Evolutionary conservation across 2,888 invertebrate species (phyloP).

Genomic region (Tinea trinotella): DNA sequence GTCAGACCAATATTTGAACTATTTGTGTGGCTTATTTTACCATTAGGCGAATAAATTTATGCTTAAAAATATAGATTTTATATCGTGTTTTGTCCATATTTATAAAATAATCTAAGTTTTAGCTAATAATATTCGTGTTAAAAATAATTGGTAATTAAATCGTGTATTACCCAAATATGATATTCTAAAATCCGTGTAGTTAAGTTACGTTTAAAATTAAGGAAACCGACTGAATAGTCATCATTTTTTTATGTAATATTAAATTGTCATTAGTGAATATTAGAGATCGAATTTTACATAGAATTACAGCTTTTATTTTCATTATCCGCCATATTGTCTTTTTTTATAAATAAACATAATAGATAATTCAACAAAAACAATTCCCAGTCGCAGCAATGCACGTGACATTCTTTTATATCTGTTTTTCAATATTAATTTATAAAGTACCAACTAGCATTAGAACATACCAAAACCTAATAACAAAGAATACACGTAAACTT

Average conservation of each 20-base stretch:
- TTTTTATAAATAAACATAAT: too few relatives aligned
- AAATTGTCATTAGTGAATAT: conserved; percentile 7
- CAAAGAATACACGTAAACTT: too few relatives aligned
- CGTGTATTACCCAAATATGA: not conserved
- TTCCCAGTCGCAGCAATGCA: too few relatives aligned
- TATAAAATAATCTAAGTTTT: not conserved
- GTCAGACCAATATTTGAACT: too few relatives aligned
- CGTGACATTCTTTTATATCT: too few relatives aligned
- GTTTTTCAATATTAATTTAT: too few relatives aligned
- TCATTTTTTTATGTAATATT: conserved; percentile 39
- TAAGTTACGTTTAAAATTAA: conserved; percentile 31
- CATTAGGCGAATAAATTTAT: not conserved
- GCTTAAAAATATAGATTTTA: not conserved
- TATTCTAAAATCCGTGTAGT: conserved; percentile 5
- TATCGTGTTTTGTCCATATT: not conserved
- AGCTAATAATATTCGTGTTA: not conserved
- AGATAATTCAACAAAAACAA: too few relatives aligned
- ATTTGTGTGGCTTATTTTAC: not conserved
- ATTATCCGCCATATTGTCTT: too few relatives aligned
- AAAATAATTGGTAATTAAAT: not conserved
- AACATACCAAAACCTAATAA: too few relatives aligned
- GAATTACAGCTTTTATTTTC: not conserved
- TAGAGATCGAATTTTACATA: conserved; percentile 6
- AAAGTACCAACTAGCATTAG: too few relatives aligned
- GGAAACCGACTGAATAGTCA: conserved; percentile 71